phyloP scores from a whole-genome alignment of 2,888 invertebrate genomes.

The Aphidoletes aphidimyza region DNA sequence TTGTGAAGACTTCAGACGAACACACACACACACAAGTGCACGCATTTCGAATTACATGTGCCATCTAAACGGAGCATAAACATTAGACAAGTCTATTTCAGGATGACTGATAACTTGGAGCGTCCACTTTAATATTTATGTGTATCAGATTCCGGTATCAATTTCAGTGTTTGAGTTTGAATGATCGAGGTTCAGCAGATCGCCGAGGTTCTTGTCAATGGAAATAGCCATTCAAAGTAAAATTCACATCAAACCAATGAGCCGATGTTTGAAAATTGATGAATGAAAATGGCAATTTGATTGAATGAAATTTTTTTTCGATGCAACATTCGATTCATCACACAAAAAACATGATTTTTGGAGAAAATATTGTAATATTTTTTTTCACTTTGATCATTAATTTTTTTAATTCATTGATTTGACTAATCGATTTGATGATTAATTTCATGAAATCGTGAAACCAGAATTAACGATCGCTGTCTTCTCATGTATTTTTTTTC shows the following conservation, averaged over 20 bases:
- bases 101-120: constrained; percentile 18
- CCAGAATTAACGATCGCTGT: neutral
- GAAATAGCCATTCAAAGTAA: too few species aligned
- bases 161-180: neutral
- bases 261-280: neutral
- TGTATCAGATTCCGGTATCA: constrained; percentile 31
- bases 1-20: neutral
- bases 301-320: constrained; percentile 6
- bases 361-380: neutral
- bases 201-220: too few species aligned
- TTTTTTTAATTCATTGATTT: constrained; percentile 10
- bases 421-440: constrained; percentile 36
- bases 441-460: neutral
- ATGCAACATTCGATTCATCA: constrained; percentile 11
- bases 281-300: constrained; percentile 36
- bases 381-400: neutral
- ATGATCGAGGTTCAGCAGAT: neutral
- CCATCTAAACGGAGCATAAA: constrained; percentile 38
- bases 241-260: neutral
- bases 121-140: neutral
- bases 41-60: neutral
- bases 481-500: too few species aligned
- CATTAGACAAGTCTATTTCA: constrained; percentile 10
- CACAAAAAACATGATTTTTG: neutral
- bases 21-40: constrained; percentile 7